Evolutionary conservation across 2,888 invertebrate genomes (phyloP), one percentile per base, ranked within the genome.

Genomic region (Punctoribates punctum): DNA sequence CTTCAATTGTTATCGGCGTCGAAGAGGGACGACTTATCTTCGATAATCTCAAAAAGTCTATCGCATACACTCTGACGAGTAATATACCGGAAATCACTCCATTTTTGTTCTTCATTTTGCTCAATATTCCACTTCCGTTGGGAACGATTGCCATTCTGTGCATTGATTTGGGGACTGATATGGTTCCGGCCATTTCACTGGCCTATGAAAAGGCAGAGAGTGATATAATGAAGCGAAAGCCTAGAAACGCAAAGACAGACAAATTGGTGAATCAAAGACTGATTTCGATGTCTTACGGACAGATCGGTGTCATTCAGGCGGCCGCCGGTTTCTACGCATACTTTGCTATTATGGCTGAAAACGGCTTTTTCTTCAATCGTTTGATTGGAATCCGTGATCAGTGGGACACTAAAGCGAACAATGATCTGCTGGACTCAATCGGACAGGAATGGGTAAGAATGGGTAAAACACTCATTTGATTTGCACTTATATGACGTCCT

Each of bases 261-360:
- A 94, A 94, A 88, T 91, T 94, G 85, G 94, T 95, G 86, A 94
- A 94, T 86, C 91, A 91, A 89, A 93, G 96, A 89, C 89, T 99
- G 87, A 98, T 99, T 87, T 96, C 96, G 80, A 96, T 99, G 93
- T 96, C 98, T 78, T 99, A 99, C 86, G 98, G 98, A 83, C 98
- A 99, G 83, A 86, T 87, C 79, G 87, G 87, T 78, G 86, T 87
- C 85, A 87, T 87, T 80, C 87, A 87, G 81, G 87, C 87, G 17
- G 83, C 84, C 2, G 86, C 86, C 77, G 87, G 87, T 8, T 87
- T 87, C 83, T 87, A 97, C 88, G 94, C 96, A 75, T 99, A 99
- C 88, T 97, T 98, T 86, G 97, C 99, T 82, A 99, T 99, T 85
- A 95, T 98, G 96, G 97, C 96, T 87, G 98, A 98, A 85, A 98